A percentile compares a stretch with the other conserved stretches of the same genome.
Evolutionary conservation across 2,113 vertebrate species (phyloP).

Genomic region (Podarcis muralis): DNA sequence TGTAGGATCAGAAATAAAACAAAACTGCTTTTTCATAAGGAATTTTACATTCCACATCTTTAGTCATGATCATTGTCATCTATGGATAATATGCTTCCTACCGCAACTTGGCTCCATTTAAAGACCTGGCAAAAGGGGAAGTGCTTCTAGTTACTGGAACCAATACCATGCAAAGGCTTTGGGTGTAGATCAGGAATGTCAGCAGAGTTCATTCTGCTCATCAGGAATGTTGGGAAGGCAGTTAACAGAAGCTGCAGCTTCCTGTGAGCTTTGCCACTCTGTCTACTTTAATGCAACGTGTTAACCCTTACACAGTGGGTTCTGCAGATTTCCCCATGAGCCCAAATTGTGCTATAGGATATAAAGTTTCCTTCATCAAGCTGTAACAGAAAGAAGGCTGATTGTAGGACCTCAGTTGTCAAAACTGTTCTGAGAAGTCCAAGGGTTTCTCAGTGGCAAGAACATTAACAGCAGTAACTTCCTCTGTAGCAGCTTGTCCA

Average conservation of each 20-base stretch:
- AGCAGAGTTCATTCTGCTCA: background rate
- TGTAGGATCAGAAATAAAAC: background rate
- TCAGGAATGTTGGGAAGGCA: background rate
- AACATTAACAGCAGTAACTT: too few relatives aligned
- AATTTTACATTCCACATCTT: background rate
- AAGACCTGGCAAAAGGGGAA: background rate
- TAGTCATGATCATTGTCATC: background rate
- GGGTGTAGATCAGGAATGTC: background rate
- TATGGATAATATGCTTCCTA: background rate
- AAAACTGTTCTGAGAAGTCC: too few relatives aligned
- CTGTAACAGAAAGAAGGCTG: too few relatives aligned
- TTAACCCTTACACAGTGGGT: too few relatives aligned
- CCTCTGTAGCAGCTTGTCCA: too few relatives aligned
- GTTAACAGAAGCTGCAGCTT: background rate
- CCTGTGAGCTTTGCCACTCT: background rate
- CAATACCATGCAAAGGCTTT: background rate
- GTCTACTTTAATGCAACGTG: too few relatives aligned
- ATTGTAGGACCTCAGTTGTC: too few relatives aligned
- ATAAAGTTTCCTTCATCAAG: too few relatives aligned
- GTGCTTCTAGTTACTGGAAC: background rate
- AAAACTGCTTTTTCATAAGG: background rate
- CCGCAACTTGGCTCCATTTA: background rate
- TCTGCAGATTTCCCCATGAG: too few relatives aligned
- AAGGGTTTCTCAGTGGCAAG: too few relatives aligned
- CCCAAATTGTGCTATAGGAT: too few relatives aligned